Conservation (phyloP, 2,797 vertebrate species). For the Agapornis canus region DNA sequence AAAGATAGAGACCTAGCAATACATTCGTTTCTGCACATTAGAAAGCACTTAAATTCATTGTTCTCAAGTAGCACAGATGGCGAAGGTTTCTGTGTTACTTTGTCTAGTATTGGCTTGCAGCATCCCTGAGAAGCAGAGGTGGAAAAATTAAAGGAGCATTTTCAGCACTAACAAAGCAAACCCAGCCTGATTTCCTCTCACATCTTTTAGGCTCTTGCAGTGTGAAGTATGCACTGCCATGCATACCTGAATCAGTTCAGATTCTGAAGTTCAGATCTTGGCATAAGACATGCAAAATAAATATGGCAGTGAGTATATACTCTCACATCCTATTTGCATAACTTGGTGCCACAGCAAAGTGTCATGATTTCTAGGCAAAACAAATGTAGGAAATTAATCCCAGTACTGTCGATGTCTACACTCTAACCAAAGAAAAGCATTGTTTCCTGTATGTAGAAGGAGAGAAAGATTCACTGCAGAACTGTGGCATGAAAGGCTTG, state of each 20-base stretch:
- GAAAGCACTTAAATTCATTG: neutral
- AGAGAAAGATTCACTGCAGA: neutral
- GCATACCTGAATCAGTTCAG: neutral
- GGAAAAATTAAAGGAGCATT: neutral
- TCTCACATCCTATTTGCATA: neutral
- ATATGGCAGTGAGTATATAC: neutral
- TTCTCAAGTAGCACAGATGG: neutral
- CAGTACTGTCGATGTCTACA: neutral
- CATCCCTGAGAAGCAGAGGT: neutral
- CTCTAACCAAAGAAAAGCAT: neutral
- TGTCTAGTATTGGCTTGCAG: neutral
- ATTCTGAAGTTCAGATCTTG: too few species aligned
- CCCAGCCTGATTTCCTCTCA: neutral
- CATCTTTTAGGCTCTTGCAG: neutral
- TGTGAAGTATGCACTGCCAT: neutral
- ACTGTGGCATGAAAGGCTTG: neutral
- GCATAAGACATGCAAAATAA: neutral
- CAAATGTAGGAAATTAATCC: neutral
- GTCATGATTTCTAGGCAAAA: neutral
- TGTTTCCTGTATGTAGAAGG: neutral
- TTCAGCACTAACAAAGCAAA: neutral
- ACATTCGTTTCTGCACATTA: neutral
- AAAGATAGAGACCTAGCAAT: neutral
- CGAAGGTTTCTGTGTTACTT: neutral
- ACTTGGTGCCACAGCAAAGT: neutral